Conservation (phyloP, 2,888 invertebrate genomes). For the Dermolepida albohirtum region DNA sequence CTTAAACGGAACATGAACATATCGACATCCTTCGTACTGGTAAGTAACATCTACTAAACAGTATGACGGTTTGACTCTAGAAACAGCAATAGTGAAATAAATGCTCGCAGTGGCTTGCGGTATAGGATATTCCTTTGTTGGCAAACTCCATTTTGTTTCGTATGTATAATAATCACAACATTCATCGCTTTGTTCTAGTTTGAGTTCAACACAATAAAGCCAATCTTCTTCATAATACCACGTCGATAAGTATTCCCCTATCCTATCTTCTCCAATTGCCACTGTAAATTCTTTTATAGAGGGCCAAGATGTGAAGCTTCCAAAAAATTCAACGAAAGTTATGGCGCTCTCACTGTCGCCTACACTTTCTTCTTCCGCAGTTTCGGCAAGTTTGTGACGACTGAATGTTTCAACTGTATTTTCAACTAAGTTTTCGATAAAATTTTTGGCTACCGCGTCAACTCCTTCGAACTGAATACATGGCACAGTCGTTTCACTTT, state of each 20-base stretch:
- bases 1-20: slow-evolving; percentile 56
- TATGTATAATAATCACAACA: slow-evolving; percentile 56
- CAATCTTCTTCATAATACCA: slow-evolving; percentile 55
- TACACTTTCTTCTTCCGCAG: background rate
- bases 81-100: slow-evolving; percentile 62
- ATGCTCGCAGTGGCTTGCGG: slow-evolving; percentile 66
- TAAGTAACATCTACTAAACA: slow-evolving; percentile 58
- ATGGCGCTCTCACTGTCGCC: slow-evolving; percentile 15
- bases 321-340: slow-evolving; percentile 31
- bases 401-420: background rate
- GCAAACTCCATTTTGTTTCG: slow-evolving; percentile 64
- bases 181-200: slow-evolving; percentile 50
- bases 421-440: background rate
- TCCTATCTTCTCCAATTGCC: slow-evolving; percentile 47
- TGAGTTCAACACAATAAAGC: slow-evolving; percentile 52
- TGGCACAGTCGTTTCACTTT: background rate
- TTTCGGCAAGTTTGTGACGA: background rate
- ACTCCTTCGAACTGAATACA: slow-evolving; percentile 15
- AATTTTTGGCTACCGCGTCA: slow-evolving; percentile 9
- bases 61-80: slow-evolving; percentile 53
- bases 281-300: slow-evolving; percentile 52
- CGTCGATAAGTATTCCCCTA: slow-evolving; percentile 50
- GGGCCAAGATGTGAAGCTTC: slow-evolving; percentile 46
- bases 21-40: slow-evolving; percentile 60
- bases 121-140: slow-evolving; percentile 63